Percentiles rank a stretch among this genome's conserved stretches.
phyloP scores from a whole-genome alignment of 2,113 vertebrate genomes.

The Nerophis ophidion region DNA sequence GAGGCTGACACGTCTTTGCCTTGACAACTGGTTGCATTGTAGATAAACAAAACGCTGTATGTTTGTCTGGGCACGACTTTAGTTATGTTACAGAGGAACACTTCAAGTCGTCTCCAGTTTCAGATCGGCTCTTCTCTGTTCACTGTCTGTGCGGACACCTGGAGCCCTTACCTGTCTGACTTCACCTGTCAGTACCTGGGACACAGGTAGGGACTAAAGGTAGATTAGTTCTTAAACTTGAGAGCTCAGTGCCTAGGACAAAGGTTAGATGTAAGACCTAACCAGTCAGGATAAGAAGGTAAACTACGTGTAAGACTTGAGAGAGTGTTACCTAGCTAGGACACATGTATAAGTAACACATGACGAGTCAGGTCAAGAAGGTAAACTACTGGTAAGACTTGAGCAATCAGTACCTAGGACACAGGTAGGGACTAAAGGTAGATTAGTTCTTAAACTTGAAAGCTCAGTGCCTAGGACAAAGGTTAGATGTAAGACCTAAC shows the following conservation, averaged over 20 bases:
- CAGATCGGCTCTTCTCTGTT: conserved; percentile 27
- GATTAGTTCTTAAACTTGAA: too few species aligned
- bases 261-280: conserved; percentile 12
- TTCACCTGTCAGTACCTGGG: conserved; percentile 79
- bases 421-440: too few species aligned
- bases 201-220: conserved; percentile 57
- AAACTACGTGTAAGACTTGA: conserved; percentile 53
- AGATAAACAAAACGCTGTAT: too few species aligned
- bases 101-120: conserved; percentile 45
- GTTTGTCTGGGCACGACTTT: not conserved
- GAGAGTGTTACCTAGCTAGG: conserved; percentile 42
- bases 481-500: conserved; percentile 23
- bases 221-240: too few species aligned
- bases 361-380: too few species aligned
- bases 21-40: conserved; percentile 6
- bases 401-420: too few species aligned
- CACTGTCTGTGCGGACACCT: conserved; percentile 65
- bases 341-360: too few species aligned
- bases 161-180: conserved; percentile 69
- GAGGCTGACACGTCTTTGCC: conserved; percentile 27
- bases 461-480: too few species aligned
- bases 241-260: too few species aligned
- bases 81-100: conserved; percentile 43
- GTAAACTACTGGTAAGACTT: too few species aligned
- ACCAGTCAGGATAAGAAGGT: not conserved